These are phyloP conservation scores for Eueides isabella DNA, from an alignment of 1,140 invertebrate genomes.

Conservation along the genomic window DNA sequence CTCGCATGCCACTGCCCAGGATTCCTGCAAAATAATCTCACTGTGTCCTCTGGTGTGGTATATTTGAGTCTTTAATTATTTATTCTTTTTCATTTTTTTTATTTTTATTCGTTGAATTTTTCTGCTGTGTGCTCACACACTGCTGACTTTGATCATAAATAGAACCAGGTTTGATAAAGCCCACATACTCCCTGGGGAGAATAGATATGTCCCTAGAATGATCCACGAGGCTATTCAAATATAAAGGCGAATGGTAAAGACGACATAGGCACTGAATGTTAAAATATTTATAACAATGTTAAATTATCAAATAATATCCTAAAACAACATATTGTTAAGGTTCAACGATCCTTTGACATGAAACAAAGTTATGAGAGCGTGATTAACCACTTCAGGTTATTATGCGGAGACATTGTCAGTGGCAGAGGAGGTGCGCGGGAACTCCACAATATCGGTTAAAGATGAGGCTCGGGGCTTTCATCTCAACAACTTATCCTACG, in stretches of 20 bases:
- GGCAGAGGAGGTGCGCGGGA: conserved; percentile 88
- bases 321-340: neutral
- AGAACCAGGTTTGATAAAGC: no score
- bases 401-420: conserved; percentile 91
- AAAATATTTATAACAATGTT: neutral
- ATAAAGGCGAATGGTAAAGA: neutral
- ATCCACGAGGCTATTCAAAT: no score
- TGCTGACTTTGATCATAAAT: no score
- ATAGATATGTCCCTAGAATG: no score
- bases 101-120: no score
- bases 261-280: neutral
- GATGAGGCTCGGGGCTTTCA: conserved; percentile 92
- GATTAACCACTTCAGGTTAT: conserved; percentile 83
- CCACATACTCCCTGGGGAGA: no score
- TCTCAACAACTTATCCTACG: conserved; percentile 94
- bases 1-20: no score
- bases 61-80: no score
- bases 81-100: no score
- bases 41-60: no score
- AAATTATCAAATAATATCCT: neutral
- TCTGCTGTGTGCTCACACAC: no score
- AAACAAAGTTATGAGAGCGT: neutral
- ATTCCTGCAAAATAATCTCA: no score
- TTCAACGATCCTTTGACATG: neutral
- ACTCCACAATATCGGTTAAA: conserved; percentile 89